Conservation (phyloP, 2,113 vertebrate genomes). For the Eulacestoma nigropectus region DNA sequence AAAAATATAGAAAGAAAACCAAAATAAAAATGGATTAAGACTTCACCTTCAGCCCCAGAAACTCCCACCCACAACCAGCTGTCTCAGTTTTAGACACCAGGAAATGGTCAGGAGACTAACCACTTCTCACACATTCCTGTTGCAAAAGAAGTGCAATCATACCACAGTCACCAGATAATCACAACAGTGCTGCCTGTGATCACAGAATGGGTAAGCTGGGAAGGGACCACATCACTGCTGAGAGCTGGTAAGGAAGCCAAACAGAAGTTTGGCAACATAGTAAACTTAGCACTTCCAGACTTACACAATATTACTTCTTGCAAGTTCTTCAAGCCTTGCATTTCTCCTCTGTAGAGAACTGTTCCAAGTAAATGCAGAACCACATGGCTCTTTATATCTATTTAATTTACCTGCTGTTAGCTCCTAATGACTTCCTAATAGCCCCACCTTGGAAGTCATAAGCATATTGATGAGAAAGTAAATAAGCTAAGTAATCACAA, state of each 20-base stretch:
- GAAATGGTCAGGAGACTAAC: rapidly evolving
- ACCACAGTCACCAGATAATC: background rate
- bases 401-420: background rate
- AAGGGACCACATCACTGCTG: background rate
- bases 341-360: background rate
- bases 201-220: background rate
- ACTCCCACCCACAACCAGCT: background rate
- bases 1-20: background rate
- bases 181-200: background rate
- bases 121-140: background rate
- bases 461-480: background rate
- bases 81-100: background rate
- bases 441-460: background rate
- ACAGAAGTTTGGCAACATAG: background rate
- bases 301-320: background rate
- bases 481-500: constrained; percentile 7
- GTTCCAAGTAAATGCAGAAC: background rate
- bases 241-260: background rate
- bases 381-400: background rate
- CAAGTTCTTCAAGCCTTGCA: background rate
- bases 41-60: background rate
- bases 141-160: background rate
- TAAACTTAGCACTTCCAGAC: background rate
- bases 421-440: background rate
- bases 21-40: background rate